Conservation (phyloP, 2,113 vertebrate species). For the Myiopsitta monachus region DNA sequence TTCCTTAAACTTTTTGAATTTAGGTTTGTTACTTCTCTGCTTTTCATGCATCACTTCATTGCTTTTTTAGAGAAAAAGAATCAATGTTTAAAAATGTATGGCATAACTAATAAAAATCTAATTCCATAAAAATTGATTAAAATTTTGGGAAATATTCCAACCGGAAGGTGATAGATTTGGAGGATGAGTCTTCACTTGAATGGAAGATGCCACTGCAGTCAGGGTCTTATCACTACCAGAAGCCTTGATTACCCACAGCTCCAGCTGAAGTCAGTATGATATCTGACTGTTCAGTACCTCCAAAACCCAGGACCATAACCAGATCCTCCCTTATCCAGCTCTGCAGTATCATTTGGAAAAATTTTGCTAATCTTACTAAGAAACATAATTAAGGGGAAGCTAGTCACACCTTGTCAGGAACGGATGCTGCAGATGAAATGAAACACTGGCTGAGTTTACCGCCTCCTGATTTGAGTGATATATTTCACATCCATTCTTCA, state of each 20-base stretch:
- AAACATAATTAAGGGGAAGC: not conserved
- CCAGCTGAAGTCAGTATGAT: not conserved
- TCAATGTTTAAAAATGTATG: slow-evolving; percentile 19
- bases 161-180: not conserved
- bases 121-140: not conserved
- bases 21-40: slow-evolving; percentile 45
- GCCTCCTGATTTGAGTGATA: not conserved
- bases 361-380: not conserved
- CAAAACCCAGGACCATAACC: not conserved
- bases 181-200: not conserved
- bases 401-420: not conserved
- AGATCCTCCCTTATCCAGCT: not conserved
- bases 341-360: not conserved
- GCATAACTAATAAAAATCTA: not conserved
- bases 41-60: slow-evolving; percentile 32
- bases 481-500: not conserved
- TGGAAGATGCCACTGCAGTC: not conserved
- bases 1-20: slow-evolving; percentile 5
- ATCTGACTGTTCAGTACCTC: not conserved
- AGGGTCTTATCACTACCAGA: not conserved
- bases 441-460: not conserved
- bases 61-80: slow-evolving; percentile 35
- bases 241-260: not conserved
- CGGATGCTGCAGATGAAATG: not conserved
- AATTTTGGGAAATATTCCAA: not conserved